Evolutionary conservation across 1,140 invertebrate genomes (phyloP), one percentile per base, ranked within the genome.

Genomic region (Daktulosphaira vitifoliae): DNA sequence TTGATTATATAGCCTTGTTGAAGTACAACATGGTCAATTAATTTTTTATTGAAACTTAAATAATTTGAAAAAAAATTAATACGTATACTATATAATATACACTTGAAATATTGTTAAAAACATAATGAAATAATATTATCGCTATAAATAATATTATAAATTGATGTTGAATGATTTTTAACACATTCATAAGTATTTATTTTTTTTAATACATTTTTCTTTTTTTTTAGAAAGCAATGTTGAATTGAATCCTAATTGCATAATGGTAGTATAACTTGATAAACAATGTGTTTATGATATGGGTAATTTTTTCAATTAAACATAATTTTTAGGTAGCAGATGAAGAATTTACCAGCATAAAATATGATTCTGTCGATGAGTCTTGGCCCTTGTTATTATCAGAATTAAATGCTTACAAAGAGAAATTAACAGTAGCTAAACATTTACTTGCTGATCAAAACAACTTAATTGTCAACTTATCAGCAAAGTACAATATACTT

Each of bases 351-450:
- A 6, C 23, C 22, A 62, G 56, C 29, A 7, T 33, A 29, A 38
- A 62, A 25, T 48, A 46, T 33, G 20, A 25, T 62, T 62, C 42
- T 7, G 56, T 46, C 20, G 25, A 62, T 22, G 56, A 62, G 26
- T 29, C 56, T 46, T 62, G 56, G 56, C 42, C 56, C 13, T 46
- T 62, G 42, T 62, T 62, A 33, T 48, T 62, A 46, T 48, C 56
- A 48, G 56, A 62, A 48, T 20, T 62, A 20, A 62, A 62, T 33
- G 13, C 16, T 18, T 62, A 46, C 25, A 62, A 62, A 46, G 56
- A 62, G 46, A 62, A 62, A 46, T 62, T 62, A 62, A 62, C 56
- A 2, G 26, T 62, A 15, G 56, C 56, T n/a, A 62, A 62, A 48
- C 56, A 62, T 62, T 22, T 62, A 29, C 23, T 62, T 13, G 42